Conservation (phyloP, 2,888 invertebrate genomes). For the Marronus borbonicus region DNA sequence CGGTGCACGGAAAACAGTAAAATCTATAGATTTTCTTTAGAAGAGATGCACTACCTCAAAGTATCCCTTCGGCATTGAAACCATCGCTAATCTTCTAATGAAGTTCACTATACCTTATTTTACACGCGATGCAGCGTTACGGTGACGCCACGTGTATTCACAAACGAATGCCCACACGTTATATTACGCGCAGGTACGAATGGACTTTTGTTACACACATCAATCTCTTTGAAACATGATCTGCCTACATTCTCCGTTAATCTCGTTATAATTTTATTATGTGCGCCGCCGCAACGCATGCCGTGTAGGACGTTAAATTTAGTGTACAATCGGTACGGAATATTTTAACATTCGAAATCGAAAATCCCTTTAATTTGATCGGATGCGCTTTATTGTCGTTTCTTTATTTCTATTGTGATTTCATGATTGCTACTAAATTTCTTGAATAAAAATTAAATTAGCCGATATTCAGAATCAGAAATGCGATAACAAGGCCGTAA, state of each 20-base stretch:
- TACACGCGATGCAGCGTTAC: conserved; percentile 14
- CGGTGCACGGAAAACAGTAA: background rate
- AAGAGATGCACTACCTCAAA: conserved; percentile 1
- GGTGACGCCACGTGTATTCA: conserved; percentile 31
- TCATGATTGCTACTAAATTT: conserved; percentile 13
- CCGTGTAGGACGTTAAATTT: conserved; percentile 47
- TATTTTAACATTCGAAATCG: conserved; percentile 48
- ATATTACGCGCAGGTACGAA: conserved; percentile 39
- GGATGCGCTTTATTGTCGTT: background rate
- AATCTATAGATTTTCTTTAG: conserved; percentile 17
- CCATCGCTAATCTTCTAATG: conserved; percentile 55
- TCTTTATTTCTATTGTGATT: conserved; percentile 15
- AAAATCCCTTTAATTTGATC: conserved; percentile 27
- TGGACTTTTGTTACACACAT: conserved; percentile 41
- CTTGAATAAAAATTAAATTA: background rate
- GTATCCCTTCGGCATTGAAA: conserved; percentile 49
- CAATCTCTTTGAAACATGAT: conserved; percentile 52
- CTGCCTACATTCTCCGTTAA: conserved; percentile 51
- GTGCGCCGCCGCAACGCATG: conserved; percentile 18
- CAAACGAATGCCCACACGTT: conserved; percentile 36
- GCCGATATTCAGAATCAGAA: too few species aligned
- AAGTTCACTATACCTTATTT: conserved; percentile 52
- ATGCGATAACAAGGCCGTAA: too few species aligned
- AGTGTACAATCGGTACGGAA: conserved; percentile 47
- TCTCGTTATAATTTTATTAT: conserved; percentile 52